Conservation (phyloP, 2,113 vertebrate species). For the Morone saxatilis region DNA sequence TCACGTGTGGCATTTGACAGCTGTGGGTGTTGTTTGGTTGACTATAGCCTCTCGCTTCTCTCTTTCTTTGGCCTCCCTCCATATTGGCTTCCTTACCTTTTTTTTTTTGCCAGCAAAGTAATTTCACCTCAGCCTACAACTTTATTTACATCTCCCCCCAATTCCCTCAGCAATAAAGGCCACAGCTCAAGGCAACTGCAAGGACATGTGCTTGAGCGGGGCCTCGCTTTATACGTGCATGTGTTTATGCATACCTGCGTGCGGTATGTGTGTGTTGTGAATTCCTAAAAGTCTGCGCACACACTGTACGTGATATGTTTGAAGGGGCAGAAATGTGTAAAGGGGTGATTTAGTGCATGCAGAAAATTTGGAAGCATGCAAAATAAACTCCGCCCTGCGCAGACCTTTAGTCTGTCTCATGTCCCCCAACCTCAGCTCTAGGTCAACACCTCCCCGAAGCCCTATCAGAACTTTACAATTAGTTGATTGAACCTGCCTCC, state of each 20-base stretch:
- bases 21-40: conserved; percentile 42
- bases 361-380: neutral
- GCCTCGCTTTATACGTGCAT: conserved; percentile 20
- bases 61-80: conserved; percentile 17
- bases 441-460: conserved; percentile 66
- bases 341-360: neutral
- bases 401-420: conserved; percentile 25
- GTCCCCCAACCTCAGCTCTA: conserved; percentile 53
- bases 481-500: conserved; percentile 78
- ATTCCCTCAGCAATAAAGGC: conserved; percentile 78
- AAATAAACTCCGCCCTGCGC: neutral
- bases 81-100: conserved; percentile 20
- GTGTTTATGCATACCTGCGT: conserved; percentile 38
- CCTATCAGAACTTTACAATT: conserved; percentile 74
- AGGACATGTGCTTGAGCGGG: conserved; percentile 53
- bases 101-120: conserved; percentile 61
- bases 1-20: neutral
- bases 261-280: conserved; percentile 38
- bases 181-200: conserved; percentile 62
- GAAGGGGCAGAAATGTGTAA: neutral
- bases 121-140: conserved; percentile 77
- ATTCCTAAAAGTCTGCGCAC: conserved; percentile 35
- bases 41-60: conserved; percentile 21
- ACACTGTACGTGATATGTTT: neutral
- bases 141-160: conserved; percentile 83